Conservation (phyloP, 2,888 invertebrate genomes). For the Campoplex nolae region DNA sequence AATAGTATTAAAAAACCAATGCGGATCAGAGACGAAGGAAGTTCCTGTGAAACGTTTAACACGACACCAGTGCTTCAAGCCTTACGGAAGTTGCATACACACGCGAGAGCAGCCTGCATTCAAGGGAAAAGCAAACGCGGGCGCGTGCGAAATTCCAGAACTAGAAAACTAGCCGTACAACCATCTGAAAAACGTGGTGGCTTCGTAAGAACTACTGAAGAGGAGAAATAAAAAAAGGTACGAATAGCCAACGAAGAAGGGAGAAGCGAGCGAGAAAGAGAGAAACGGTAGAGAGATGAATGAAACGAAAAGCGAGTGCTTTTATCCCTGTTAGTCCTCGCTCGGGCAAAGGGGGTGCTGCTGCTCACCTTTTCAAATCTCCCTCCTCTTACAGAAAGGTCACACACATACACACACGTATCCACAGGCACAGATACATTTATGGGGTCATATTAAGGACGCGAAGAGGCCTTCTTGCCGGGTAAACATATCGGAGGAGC, state of each 20-base stretch:
- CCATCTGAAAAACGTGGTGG: slow-evolving; percentile 41
- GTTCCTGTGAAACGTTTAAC: slow-evolving; percentile 25
- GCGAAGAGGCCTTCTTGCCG: slow-evolving; percentile 62
- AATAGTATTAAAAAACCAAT: neutral
- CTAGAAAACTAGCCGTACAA: slow-evolving; percentile 46
- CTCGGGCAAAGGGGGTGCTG: slow-evolving; percentile 46
- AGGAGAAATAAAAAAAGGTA: slow-evolving; percentile 41
- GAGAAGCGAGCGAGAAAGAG: slow-evolving; percentile 2
- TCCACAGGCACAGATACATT: slow-evolving; percentile 13
- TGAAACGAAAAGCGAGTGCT: slow-evolving; percentile 58
- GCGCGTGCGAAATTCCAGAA: slow-evolving; percentile 40
- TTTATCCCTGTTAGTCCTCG: slow-evolving; percentile 42
- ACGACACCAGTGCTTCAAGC: slow-evolving; percentile 23
- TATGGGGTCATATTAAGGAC: slow-evolving; percentile 36
- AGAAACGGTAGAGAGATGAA: slow-evolving; percentile 30
- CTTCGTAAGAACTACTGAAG: slow-evolving; percentile 24
- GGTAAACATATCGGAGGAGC: slow-evolving; percentile 66
- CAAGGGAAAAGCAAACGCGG: slow-evolving; percentile 7
- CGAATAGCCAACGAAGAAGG: slow-evolving; percentile 16
- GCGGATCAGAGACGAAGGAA: neutral
- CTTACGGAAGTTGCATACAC: slow-evolving; percentile 15
- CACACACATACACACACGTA: neutral
- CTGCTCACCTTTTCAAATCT: slow-evolving; percentile 27
- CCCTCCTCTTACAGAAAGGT: slow-evolving; percentile 1
- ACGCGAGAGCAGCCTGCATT: neutral